Base-by-base conservation (phyloP, 2,888 invertebrate genomes). In the Sicus ferrugineus region DNA sequence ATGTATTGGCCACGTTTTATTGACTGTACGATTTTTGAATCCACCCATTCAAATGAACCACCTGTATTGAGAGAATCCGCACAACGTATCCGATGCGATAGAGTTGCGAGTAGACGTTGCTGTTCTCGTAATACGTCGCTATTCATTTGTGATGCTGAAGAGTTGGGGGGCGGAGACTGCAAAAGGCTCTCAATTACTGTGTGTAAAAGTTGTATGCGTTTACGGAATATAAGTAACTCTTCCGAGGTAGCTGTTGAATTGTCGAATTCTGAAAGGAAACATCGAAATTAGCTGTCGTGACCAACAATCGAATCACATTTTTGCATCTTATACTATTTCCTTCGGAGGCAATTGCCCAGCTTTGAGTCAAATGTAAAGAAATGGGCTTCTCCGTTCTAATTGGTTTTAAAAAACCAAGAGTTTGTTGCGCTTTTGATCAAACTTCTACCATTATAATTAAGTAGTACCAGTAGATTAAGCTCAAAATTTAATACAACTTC, bases 41-140 rank as follows among this genome's bases (percentile, higher is more conserved):
- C 95, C 19, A 96, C 90, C 94, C 96, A 97, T 86, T 96, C 95
- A 81, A 96, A 97, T 83, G 92, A 93, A 5, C 96, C 96, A n/a
- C 94, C 94, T 0, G 91, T 91, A 76, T 92, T 93, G 2, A 93
- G 85, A 9, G 91, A 89, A 38, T 88, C 88, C 4, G 89, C 88
- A 56, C 87, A 85, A 56, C 77, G 77, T 0, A 84, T 75, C 52
- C 83, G 76, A 0, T 75, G 74, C 68, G 77, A 77, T 0, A 84
- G 75, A 0, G 74, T 38, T 2, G 50, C 61, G 0, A 85, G 74
- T 3, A 76, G 72, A 11, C 61, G 73, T 52, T 69, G 68, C 28
- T 75, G 62, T 23, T 72, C 70, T 26, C 68, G 23, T 4, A 50
- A 61, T 1, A 65, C 38, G 5, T 23, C 23, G n/a, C 21, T 46